phyloP scores from a whole-genome alignment of 1,140 invertebrate genomes.

The Steinernema feltiae region DNA sequence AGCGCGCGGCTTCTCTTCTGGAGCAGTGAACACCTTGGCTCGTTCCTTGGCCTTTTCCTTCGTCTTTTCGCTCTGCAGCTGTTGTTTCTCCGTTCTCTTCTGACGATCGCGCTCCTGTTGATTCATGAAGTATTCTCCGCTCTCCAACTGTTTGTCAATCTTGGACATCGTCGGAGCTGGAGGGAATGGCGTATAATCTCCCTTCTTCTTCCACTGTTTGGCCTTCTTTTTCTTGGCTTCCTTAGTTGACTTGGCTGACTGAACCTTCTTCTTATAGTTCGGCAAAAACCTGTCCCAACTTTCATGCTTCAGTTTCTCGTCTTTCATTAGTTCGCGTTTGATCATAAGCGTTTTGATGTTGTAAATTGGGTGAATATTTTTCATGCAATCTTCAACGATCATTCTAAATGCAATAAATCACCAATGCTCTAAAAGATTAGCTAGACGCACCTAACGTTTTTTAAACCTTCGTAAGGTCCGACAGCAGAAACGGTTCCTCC shows the following conservation, averaged over 20 bases:
- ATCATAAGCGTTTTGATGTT: slow-evolving; percentile 98
- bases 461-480: slow-evolving; percentile 86
- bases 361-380: slow-evolving; percentile 98
- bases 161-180: slow-evolving; percentile 73
- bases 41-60: slow-evolving; percentile 29
- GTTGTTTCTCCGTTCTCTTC: slow-evolving; percentile 19
- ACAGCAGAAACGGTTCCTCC: slow-evolving; percentile 94
- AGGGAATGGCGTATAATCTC: slow-evolving; percentile 93
- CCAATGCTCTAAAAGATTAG: background rate
- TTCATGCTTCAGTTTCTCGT: slow-evolving; percentile 81
- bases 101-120: slow-evolving; percentile 27
- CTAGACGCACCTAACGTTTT: slow-evolving; percentile 66
- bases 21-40: slow-evolving; percentile 21
- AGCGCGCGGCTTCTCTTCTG: slow-evolving; percentile 30
- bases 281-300: slow-evolving; percentile 95
- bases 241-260: slow-evolving; percentile 68
- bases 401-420: slow-evolving; percentile 62
- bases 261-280: slow-evolving; percentile 75
- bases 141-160: slow-evolving; percentile 83
- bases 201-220: slow-evolving; percentile 68
- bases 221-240: slow-evolving; percentile 73
- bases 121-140: slow-evolving; percentile 87
- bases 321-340: slow-evolving; percentile 81
- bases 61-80: slow-evolving; percentile 24
- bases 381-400: slow-evolving; percentile 94